Evolutionary conservation across 2,888 invertebrate genomes (phyloP), one percentile per base, ranked within the genome.

Genomic region (Anagyrus pseudococci): DNA sequence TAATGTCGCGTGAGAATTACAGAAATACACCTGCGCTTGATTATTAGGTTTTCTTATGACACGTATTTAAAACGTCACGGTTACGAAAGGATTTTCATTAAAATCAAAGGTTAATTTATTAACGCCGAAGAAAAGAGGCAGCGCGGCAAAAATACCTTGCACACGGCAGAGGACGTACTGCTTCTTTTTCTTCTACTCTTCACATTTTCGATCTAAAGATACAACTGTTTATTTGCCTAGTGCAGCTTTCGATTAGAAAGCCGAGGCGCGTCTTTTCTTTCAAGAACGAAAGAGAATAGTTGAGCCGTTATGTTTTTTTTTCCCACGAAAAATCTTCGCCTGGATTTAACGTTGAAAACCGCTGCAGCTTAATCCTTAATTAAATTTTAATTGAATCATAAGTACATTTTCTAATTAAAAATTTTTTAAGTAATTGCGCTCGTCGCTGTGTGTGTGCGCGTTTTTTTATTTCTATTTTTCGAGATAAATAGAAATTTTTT

Each of bases 211-310:
- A 62, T 58, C 53, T 47, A 52, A 52, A 49, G 37, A 48, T 48
- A 43, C 48, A 53, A 19, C 23, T 46, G 46, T 46, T 53, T 50
- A 49, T 59, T 58, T 55, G 48, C 37, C n/a, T n/a, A n/a, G n/a
- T n/a, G n/a, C 22, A 56, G 56, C 59, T 56, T 59, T 59, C 64
- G 59, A 64, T 60, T 64, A 64, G 56, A 64, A 64, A 64, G 64
- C 59, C 52, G 33, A 2, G n/a, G n/a, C n/a, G 59, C 54, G 49
- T 50, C 33, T 56, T 60, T 56, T 56, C 55, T 60, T 57, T 53
- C 22, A 15, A 41, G 56, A 57, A 59, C 52, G 48, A 56, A 64
- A 50, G 58, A 63, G 59, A 64, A 49, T 43, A 64, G 33, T 41
- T 33, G 47, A 40, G 59, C 15, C 17, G 40, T 23, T 23, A 10